Evolutionary conservation across 2,888 invertebrate genomes (phyloP).

Genomic region (Lordiphosa andalusiaca): DNA sequence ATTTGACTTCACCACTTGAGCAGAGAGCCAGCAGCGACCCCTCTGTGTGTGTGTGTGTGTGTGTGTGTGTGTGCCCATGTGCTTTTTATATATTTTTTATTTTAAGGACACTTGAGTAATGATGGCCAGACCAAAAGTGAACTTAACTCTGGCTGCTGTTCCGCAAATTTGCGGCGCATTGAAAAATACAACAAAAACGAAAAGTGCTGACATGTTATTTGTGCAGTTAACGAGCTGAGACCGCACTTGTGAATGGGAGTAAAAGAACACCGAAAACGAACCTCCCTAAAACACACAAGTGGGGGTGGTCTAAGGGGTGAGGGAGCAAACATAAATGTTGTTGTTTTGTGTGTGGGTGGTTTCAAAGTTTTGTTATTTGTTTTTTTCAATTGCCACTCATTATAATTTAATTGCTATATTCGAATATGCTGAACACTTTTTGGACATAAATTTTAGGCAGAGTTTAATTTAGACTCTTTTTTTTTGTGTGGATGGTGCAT

Average conservation of each 20-base stretch:
- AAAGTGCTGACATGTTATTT: slow-evolving; percentile 75
- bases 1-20: slow-evolving; percentile 49
- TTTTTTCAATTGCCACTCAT: slow-evolving; percentile 58
- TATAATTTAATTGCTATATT: slow-evolving; percentile 58
- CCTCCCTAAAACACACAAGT: slow-evolving; percentile 2
- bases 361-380: slow-evolving; percentile 37
- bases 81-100: slow-evolving; percentile 27
- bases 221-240: slow-evolving; percentile 74
- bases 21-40: not conserved
- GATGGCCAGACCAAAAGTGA: slow-evolving; percentile 64
- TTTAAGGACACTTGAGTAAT: slow-evolving; percentile 73
- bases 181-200: slow-evolving; percentile 40
- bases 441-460: slow-evolving; percentile 23
- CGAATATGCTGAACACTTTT: slow-evolving; percentile 12
- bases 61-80: slow-evolving; percentile 1
- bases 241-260: slow-evolving; percentile 56
- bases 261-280: slow-evolving; percentile 9
- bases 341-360: slow-evolving; percentile 16
- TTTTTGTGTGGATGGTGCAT: too few relatives aligned
- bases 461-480: too few relatives aligned
- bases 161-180: slow-evolving; percentile 34
- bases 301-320: slow-evolving; percentile 10
- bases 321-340: slow-evolving; percentile 6
- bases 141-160: slow-evolving; percentile 17
- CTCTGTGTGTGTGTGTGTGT: not conserved